Base-by-base conservation (phyloP, 30 jellyfish, hydroid and myxozoan species). In the Mastigias papua region DNA sequence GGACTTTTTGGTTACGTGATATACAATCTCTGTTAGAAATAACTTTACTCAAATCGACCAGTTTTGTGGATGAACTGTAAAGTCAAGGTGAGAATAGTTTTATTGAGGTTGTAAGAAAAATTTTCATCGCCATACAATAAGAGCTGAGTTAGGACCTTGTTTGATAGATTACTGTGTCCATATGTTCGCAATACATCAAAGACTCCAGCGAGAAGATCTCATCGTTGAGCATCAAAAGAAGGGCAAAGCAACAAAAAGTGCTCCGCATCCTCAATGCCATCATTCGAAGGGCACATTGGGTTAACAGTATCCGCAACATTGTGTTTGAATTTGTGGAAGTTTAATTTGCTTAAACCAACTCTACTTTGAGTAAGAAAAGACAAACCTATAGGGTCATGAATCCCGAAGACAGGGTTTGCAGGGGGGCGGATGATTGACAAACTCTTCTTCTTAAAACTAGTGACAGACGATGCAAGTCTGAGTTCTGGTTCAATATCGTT, bases 401-500 rank as follows among this genome's bases (percentile, higher is more conserved):
- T 77, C 4, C 88, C 78, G 26, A 77, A 77, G 62, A 77, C 34
- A 26, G 77, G 58, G 27, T 57, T 77, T 57, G 77, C 77, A 50
- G 77, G 88, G 77, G 77, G 78, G 35, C 83, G 62, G 91, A 81
- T 81, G 51, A 26, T 67, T 15, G 88, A 58, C 34, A 71, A 32
- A 35, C 50, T 22, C 78, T 74, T 84, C 77, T 35, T 84, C 76
- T 84, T 84, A 54, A 81, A 84, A 62, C 48, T 73, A 57, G 93
- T 73, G 62, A 42, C 69, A 48, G 90, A 82, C 29, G 82, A 88
- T 71, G 82, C 93, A 70, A 84, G 82, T 84, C 93, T 84, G 51
- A 84, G 66, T 78, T 84, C 93, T 25, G 72, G 63, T 29, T 33
- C 81, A 29, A 84, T 86, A 42, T 84, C 76, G 62, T 84, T 84